Evolutionary conservation across 2,113 vertebrate species (phyloP), one percentile per base, ranked within the genome.

Genomic region (Danio rerio): DNA sequence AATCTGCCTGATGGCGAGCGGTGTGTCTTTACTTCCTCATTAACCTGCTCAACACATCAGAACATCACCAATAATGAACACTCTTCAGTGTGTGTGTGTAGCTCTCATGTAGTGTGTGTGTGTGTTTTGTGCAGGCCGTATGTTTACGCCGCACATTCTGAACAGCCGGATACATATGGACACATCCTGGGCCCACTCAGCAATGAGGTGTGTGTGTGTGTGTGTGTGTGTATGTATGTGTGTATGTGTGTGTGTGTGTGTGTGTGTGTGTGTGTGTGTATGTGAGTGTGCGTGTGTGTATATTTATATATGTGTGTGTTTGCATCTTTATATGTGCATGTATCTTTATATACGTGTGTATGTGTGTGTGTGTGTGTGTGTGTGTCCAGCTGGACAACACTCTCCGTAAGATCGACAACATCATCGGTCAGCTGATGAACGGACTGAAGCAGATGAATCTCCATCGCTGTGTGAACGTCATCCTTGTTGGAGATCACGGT

Each of bases 401-500:
- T 31, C 90, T 99, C 86, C 95, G 94, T 81, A 96, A 97, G 79
- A 96, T 98, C 52, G 98, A 99, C 87, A 96, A 94, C 91, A 94
- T 95, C 78, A 95, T 99, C 15, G 97, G 97, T 49, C 97, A 98
- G n/a, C 89, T 99, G 86, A 97, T 99, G 98, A 97, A 98, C 42
- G 98, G 98, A 2, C 89, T 99, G 87, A 99, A 99, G 85, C 98
- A 99, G 80, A 90, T 98, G 92, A 96, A 97, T 78, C 93, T 99
- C 7, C 97, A 99, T 79, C 96, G 96, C 75, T 99, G 98, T 84
- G 95, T 96, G 66, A 99, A 99, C 68, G 92, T 99, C 90, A 96
- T 99, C 90, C 92, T 99, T 74, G 97, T 99, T 12, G 98, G 98
- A 81, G 98, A 99, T 81, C 98, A 99, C 5, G 97, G 98, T 98